A percentile compares a stretch with the other conserved stretches of the same genome.
phyloP scores from a whole-genome alignment of 2,888 invertebrate species.

The Anthrax anthrax region DNA sequence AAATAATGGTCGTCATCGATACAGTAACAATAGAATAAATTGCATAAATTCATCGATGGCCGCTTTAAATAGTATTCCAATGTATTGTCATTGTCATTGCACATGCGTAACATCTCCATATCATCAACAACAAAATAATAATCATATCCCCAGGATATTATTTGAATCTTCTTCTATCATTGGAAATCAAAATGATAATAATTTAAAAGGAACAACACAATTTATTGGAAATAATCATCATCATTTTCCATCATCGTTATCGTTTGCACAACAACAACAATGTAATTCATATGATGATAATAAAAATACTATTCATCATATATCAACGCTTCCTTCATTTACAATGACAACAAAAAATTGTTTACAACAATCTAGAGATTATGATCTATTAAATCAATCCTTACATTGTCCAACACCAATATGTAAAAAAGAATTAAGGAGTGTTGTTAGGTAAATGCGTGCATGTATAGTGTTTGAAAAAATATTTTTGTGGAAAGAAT shows the following conservation, averaged over 20 bases:
- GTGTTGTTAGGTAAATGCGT: conserved; percentile 29
- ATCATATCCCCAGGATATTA: conserved; percentile 13
- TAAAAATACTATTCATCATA: neutral
- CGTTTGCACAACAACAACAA: neutral
- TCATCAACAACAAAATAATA: neutral
- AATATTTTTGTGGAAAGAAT: too few species aligned
- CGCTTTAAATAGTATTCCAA: conserved; percentile 1
- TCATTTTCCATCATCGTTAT: neutral
- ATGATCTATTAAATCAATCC: conserved; percentile 8
- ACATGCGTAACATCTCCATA: conserved; percentile 8
- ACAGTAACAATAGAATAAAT: too few species aligned
- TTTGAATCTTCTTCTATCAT: conserved; percentile 11
- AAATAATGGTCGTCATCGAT: neutral
- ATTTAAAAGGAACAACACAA: neutral
- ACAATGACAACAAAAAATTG: neutral
- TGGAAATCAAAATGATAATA: neutral
- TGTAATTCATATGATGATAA: conserved; percentile 2
- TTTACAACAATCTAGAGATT: conserved; percentile 1
- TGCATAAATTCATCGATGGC: too few species aligned
- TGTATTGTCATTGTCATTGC: conserved; percentile 15
- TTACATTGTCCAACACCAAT: conserved; percentile 4
- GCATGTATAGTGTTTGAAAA: too few species aligned
- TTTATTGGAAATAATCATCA: neutral
- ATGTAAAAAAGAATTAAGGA: conserved; percentile 19
- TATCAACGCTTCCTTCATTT: neutral